Evolutionary conservation across 2,888 invertebrate genomes (phyloP), one percentile per base, ranked within the genome.

Genomic region (Lasioglossum marginatum): DNA sequence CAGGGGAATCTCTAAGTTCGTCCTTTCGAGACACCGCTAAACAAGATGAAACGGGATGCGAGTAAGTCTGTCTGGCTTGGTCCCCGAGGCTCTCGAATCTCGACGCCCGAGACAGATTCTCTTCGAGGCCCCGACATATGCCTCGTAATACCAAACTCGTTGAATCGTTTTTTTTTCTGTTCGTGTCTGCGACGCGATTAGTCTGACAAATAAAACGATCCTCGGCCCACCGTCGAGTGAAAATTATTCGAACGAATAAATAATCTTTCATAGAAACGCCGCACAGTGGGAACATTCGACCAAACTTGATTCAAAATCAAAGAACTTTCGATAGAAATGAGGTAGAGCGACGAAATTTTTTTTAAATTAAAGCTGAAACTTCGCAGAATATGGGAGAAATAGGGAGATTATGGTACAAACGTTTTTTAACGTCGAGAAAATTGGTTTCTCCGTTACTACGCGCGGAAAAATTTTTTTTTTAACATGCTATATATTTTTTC

Each of bases 41-140:
- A 86, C 82, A 78, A 86, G 83, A 88, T 71, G 72, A 76, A 83
- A 89, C 37, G 72, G 78, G 70, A 76, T 77, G 75, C 71, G 73
- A 83, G 66, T 68, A 57, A 83, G 37, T 45, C 31, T 37, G 76
- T 79, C 81, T 48, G 57, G 82, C 68, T 57, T 73, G 71, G 31
- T 31, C 27, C 43, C 52, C 37, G 57, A 31, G 40, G 40, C 79
- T 66, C 71, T 75, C 75, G 77, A 77, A 81, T 81, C 76, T 77
- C 81, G 77, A 83, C 60, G 52, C 43, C 48, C 40, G 31, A 85
- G 76, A 76, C 85, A 16, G 75, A 79, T 83, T 63, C 76, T 72
- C 70, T 37, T 70, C 68, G 66, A 27, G 27, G 60, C 40, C 31
- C 60, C 31, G 70, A 34, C 45, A 43, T 60, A 23, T 70, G 83